Evolutionary conservation across 2,888 invertebrate species (phyloP).

Genomic region (Zelleria hepariella): DNA sequence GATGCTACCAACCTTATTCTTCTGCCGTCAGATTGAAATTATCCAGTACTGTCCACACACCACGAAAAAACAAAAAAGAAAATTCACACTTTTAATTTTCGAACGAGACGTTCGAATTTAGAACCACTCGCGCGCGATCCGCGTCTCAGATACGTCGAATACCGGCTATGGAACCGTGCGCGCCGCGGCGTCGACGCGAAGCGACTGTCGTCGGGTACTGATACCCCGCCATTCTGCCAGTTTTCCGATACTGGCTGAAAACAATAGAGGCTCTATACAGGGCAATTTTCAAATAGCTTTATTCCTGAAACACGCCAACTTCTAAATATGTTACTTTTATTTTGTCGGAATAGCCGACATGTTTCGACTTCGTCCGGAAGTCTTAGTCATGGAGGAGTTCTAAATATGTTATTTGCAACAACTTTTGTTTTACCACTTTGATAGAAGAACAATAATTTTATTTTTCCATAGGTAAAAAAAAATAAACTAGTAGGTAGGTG

Average conservation of each 20-base stretch:
- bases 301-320: too few species aligned
- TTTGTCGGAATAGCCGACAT: too few species aligned
- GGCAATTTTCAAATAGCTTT: too few species aligned
- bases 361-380: too few species aligned
- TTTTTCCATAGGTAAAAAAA: too few species aligned
- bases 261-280: not conserved
- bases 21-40: not conserved
- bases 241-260: not conserved
- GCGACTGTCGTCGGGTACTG: conserved; percentile 27
- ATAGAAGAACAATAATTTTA: not conserved
- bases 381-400: too few species aligned
- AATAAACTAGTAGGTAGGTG: too few species aligned
- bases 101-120: not conserved
- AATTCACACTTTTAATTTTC: not conserved
- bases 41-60: not conserved
- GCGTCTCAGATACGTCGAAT: not conserved
- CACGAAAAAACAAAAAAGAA: not conserved
- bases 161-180: conserved; percentile 30
- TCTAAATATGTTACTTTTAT: too few species aligned
- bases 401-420: too few species aligned
- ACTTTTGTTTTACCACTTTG: too few species aligned
- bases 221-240: not conserved
- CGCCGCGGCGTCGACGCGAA: conserved; percentile 44
- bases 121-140: conserved; percentile 4
- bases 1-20: not conserved